These are phyloP conservation scores for Lacanobia wlatinum DNA, from an alignment of 2,888 invertebrate genomes.

Conservation along the genomic window DNA sequence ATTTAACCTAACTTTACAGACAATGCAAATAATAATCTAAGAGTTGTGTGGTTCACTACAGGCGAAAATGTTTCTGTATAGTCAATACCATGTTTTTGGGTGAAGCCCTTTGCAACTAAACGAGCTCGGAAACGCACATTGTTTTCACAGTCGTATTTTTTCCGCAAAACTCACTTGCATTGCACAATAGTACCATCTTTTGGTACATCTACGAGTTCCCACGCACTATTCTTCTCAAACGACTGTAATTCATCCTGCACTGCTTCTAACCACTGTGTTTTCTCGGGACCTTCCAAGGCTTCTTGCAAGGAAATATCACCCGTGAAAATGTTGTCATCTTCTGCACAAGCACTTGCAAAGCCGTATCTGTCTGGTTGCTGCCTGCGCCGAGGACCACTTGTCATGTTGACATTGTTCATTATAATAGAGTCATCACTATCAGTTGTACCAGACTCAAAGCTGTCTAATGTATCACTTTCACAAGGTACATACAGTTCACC, in stretches of 20 bases:
- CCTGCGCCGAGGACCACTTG: too few relatives aligned
- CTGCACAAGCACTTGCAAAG: neutral
- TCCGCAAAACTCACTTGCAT: neutral
- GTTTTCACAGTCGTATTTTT: neutral
- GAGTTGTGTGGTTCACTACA: neutral
- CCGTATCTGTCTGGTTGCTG: neutral
- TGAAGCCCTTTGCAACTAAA: neutral
- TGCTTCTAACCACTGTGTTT: neutral
- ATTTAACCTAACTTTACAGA: neutral
- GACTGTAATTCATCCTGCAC: neutral
- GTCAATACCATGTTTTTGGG: neutral
- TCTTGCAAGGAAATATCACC: neutral
- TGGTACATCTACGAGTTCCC: neutral
- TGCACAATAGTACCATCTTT: neutral
- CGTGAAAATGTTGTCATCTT: too few relatives aligned
- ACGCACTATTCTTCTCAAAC: neutral
- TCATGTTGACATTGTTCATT: too few relatives aligned
- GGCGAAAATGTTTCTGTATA: neutral
- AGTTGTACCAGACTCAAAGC: too few relatives aligned
- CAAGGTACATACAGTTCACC: too few relatives aligned
- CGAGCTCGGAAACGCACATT: neutral
- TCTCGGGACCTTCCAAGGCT: neutral
- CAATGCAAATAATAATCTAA: neutral
- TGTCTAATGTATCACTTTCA: too few relatives aligned
- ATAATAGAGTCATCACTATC: too few relatives aligned